Evolutionary conservation across 2,888 invertebrate genomes (phyloP), one percentile per base, ranked within the genome.

Genomic region (Strigamia transsilvanica): DNA sequence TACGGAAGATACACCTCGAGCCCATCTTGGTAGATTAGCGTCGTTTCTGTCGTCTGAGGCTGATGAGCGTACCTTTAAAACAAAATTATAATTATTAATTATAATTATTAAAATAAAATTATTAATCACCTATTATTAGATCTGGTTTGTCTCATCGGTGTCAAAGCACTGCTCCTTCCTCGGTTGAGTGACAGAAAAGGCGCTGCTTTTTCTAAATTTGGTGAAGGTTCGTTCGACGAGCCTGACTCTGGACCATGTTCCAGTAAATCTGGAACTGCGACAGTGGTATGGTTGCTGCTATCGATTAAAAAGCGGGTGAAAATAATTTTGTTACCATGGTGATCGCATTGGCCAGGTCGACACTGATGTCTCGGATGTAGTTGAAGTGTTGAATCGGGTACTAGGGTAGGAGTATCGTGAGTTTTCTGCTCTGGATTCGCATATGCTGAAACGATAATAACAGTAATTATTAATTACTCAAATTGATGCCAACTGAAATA

Each of bases 161-260:
- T 79, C 18, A 79, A 42, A 12, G 42, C 21, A 5, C 23, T n/a
- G 18, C 21, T 7, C 7, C 79, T 42, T 15, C 79, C 41, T 73
- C 73, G 23, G 32, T 73, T 73, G 73, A 73, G 73, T 27, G 73
- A 73, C 32, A 46, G 18, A n/a, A 51, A 51, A 46, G 41, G 80
- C 61, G 32, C 81, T 66, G 18, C 34, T 32, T 56, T 66, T 2
- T 81, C 61, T 32, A 81, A 32, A 81, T 61, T 61, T 66, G 81
- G 81, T 1, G 81, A 81, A 0, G 42, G 21, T 34, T 81, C 81
- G 34, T 81, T 81, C 10, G 81, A 81, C 18, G 81, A 66, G 27
- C 66, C 61, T 18, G 81, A 81, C n/a, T 81, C 81, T 6, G 81
- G 81, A 2, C 81, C 81, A 34, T 81, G 66, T 38, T 81, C 81